Evolutionary conservation across 2,113 vertebrate genomes (phyloP), one percentile per base, ranked within the genome.

Genomic region (Sceloporus tristichus): DNA sequence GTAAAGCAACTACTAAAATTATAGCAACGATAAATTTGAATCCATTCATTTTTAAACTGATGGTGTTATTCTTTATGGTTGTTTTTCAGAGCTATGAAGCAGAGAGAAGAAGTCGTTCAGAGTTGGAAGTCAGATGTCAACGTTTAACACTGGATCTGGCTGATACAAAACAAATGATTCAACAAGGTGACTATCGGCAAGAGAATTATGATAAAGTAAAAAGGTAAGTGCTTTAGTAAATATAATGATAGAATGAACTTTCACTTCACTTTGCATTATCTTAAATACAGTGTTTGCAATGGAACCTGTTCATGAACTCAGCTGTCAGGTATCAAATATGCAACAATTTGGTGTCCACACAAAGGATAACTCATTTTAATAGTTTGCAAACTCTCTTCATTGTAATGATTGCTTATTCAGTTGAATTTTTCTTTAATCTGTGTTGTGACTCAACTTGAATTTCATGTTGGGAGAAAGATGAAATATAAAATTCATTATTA

Each of bases 191-290:
- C 94, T 99, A 98, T 94, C 98, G 97, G 68, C 94, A 97, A n/a
- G 98, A 98, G 25, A 99, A 99, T 95, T 99, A 99, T 89, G 98
- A 97, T 91, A 98, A 96, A 95, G 94, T 99, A 25, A 99, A 98
- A 95, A 95, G 97, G 99, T 99, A 91, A 86, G 93, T 21, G 80
- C 90, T 66, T 74, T 56, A 59, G 29, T 70, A 34, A 0, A 84
- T 25, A 19, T 82, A 0, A 62, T 91, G 54, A 53, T 62, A 79
- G 40, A 42, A n/a, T 62, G 27, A 81, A 48, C 9, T 86, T 5
- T 66, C 14, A 27, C 23, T 14, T 85, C 42, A 62, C 16, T 48
- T 54, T 21, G 42, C n/a, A 54, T 42, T 14, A 14, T 34, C 10
- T 25, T 21, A 59, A 65, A 82, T 5, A 1, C 34, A 65, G 13